A percentile compares a stretch with the other conserved stretches of the same genome.
Evolutionary conservation across 2,888 invertebrate genomes (phyloP).

Genomic region (Cantharis lateralis): DNA sequence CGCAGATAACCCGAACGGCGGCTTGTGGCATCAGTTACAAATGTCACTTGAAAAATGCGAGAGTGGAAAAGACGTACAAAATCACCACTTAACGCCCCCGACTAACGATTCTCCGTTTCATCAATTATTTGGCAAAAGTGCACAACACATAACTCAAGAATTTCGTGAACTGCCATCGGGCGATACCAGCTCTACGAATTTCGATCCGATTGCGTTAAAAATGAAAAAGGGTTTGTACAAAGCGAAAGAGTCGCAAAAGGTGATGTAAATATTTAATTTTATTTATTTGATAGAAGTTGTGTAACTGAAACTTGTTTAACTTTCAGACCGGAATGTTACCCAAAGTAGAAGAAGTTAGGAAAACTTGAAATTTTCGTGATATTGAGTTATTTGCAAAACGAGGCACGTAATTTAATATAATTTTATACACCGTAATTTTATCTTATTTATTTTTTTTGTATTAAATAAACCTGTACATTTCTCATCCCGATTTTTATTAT

Average conservation of each 20-base stretch:
- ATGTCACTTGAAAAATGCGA: not conserved
- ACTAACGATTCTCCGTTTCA: not conserved
- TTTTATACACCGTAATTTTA: not conserved
- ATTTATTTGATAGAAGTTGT: not conserved
- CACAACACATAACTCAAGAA: not conserved
- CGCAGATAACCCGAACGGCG: not conserved
- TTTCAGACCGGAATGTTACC: not conserved
- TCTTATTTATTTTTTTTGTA: not conserved
- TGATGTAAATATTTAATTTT: constrained; percentile 2
- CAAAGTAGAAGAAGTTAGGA: not conserved
- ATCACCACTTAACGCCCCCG: not conserved
- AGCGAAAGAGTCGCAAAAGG: not conserved
- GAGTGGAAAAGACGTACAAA: not conserved
- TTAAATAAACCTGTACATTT: not conserved
- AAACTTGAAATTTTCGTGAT: not conserved
- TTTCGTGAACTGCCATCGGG: not conserved
- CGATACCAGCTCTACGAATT: not conserved
- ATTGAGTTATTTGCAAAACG: not conserved
- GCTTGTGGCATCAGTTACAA: constrained; percentile 5
- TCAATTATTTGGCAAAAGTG: not conserved
- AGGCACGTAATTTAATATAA: not conserved
- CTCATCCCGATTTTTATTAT: not conserved
- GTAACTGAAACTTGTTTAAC: constrained; percentile 1
- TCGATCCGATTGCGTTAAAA: not conserved
- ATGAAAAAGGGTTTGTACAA: not conserved